phyloP scores from a whole-genome alignment of 2,888 invertebrate genomes.

The Cheilosia pagana region DNA sequence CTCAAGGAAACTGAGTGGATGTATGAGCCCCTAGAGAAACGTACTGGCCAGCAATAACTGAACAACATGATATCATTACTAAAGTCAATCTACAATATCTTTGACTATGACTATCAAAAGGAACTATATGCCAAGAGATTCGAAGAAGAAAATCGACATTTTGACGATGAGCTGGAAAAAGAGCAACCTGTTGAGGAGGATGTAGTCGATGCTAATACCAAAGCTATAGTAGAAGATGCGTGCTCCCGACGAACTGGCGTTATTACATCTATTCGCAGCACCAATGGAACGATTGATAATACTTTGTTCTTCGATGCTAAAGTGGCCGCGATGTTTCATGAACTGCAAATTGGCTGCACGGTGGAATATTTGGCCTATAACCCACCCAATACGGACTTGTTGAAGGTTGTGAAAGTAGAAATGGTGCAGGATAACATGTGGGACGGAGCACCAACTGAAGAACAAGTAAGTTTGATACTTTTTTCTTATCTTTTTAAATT shows the following conservation, averaged over 20 bases:
- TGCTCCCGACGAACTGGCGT: constrained; percentile 83
- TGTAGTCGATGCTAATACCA: not conserved
- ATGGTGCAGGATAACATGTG: constrained; percentile 85
- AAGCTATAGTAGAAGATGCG: constrained; percentile 23
- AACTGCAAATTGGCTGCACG: constrained; percentile 84
- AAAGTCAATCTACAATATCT: constrained; percentile 80
- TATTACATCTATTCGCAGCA: constrained; percentile 85
- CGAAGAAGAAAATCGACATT: constrained; percentile 83
- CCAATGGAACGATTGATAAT: constrained; percentile 86
- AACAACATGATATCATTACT: constrained; percentile 84
- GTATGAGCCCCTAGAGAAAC: constrained; percentile 88
- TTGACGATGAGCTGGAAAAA: constrained; percentile 81
- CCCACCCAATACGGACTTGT: constrained; percentile 82
- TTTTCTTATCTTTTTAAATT: not conserved
- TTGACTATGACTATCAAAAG: constrained; percentile 79
- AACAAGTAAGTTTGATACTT: constrained; percentile 76
- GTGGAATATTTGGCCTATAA: constrained; percentile 86
- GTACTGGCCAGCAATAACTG: constrained; percentile 69
- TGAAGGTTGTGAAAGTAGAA: constrained; percentile 86
- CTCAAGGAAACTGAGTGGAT: constrained; percentile 93
- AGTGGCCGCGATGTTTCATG: constrained; percentile 77
- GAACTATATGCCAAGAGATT: constrained; percentile 82
- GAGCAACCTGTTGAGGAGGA: constrained; percentile 75
- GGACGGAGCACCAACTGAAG: constrained; percentile 83
- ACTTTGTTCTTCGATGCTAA: constrained; percentile 85